Evolutionary conservation across 1,140 invertebrate species (phyloP), one percentile per base, ranked within the genome.

Genomic region (Maconellicoccus hirsutus): DNA sequence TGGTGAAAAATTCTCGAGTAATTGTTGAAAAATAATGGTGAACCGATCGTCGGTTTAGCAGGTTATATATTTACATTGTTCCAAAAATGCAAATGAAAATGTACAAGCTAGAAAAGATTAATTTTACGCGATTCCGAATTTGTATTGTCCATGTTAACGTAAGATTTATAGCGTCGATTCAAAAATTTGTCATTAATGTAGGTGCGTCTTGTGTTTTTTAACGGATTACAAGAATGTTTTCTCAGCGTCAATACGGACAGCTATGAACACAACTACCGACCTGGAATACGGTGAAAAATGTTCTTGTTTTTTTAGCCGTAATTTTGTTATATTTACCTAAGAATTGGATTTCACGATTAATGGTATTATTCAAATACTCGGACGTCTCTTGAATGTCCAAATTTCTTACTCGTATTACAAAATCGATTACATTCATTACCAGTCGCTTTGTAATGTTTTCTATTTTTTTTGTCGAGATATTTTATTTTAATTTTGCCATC

Each of bases 161-260:
- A 8, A 52, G 42, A 52, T 52, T 52, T 52, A 52, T 52, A 19
- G 42, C 42, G 42, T 52, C 42, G 42, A 52, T 52, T 52, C 42
- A 52, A 52, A 52, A 52, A 52, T 52, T 52, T 52, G 42, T 52
- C 42, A 52, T 52, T 52, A 52, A 52, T 52, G 42, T 52, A 52
- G 42, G 42, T 19, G 42, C 42, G 42, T 16, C n/a, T 16, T 3
- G 42, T 52, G 42, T 52, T 52, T 19, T 16, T 14, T 19, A 16
- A 19, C 42, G 42, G n/a, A 52, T 33, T 33, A 33, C 29, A 33
- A 14, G 42, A 52, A 52, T 52, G 42, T 52, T 52, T 52, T 52
- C 42, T 14, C n/a, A 52, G 42, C 42, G 42, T 52, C 42, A 52
- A 52, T 52, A 19, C 16, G n/a, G 42, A 52, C 42, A 52, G 42